Percentiles rank a stretch among this genome's conserved stretches.
phyloP scores from a whole-genome alignment of 2,113 vertebrate genomes.

The Malurus alboscapulatus region DNA sequence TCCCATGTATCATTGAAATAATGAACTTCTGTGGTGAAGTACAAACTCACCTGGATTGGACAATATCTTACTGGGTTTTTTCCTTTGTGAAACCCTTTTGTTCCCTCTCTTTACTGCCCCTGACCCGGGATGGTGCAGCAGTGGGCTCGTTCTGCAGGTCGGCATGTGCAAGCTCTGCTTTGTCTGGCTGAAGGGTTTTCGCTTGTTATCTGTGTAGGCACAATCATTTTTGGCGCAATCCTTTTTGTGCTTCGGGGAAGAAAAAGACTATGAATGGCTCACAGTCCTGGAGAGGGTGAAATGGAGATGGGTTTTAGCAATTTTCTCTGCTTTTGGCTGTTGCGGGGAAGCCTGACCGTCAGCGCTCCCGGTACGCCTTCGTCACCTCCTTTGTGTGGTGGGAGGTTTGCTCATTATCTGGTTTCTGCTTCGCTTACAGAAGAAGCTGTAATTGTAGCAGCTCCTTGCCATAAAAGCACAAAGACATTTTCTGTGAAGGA shows the following conservation, averaged over 20 bases:
- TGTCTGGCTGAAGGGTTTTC: not conserved
- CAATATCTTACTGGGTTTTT: not conserved
- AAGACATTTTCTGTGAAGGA: conserved; percentile 36
- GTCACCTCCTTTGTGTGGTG: conserved; percentile 15
- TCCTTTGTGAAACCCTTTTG: not conserved
- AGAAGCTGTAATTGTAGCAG: conserved; percentile 44
- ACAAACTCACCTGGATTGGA: not conserved
- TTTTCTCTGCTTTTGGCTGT: not conserved
- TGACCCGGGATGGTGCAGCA: not conserved
- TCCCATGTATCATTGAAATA: not conserved
- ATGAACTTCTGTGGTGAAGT: not conserved
- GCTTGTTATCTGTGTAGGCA: not conserved
- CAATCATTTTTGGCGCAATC: not conserved
- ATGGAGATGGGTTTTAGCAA: conserved; percentile 30
- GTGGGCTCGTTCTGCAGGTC: not conserved
- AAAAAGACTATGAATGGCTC: conserved; percentile 3
- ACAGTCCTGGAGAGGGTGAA: conserved; percentile 19
- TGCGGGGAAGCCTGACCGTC: not conserved
- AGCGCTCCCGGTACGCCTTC: not conserved
- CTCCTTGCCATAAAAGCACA: conserved; percentile 46
- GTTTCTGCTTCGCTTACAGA: conserved; percentile 23
- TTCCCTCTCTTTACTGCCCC: not conserved
- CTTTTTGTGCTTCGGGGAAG: not conserved
- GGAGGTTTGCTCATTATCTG: conserved; percentile 60
- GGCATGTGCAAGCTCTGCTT: not conserved